Evolutionary conservation across 2,797 vertebrate species (phyloP).

Genomic region (Pyrocephalus nanus): DNA sequence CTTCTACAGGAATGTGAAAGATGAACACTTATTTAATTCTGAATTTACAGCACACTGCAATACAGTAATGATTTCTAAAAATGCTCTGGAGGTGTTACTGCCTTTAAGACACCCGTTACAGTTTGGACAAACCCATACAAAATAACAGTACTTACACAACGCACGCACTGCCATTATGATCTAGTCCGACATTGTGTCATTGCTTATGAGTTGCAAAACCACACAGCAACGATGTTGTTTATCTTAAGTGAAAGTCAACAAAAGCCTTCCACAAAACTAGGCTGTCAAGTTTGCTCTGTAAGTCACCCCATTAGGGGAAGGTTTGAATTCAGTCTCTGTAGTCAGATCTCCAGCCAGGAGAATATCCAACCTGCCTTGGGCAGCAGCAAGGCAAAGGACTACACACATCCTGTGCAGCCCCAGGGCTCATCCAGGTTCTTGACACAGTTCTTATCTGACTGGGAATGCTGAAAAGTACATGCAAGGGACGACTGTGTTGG

Average conservation of each 20-base stretch:
- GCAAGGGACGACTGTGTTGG: fast-evolving
- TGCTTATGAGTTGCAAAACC: constrained; percentile 11
- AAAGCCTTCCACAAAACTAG: neutral
- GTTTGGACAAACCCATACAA: neutral
- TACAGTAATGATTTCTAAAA: neutral
- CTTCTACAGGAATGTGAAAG: neutral
- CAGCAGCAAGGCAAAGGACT: neutral
- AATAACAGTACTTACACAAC: neutral
- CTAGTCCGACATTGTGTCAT: neutral
- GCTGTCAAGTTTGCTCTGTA: neutral
- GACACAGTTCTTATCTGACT: fast-evolving
- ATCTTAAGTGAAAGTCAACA: neutral
- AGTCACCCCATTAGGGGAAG: fast-evolving
- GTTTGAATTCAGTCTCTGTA: neutral
- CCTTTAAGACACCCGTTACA: neutral
- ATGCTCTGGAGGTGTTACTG: neutral
- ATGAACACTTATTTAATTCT: neutral
- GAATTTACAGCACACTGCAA: neutral
- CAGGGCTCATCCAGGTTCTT: neutral
- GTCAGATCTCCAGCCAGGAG: neutral
- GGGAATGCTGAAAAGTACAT: neutral
- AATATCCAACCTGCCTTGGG: neutral
- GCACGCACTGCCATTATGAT: neutral
- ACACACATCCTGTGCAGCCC: neutral
- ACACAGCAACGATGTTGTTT: neutral